phyloP scores from a whole-genome alignment of 2,888 invertebrate species.

The Hofmannophila pseudospretella region DNA sequence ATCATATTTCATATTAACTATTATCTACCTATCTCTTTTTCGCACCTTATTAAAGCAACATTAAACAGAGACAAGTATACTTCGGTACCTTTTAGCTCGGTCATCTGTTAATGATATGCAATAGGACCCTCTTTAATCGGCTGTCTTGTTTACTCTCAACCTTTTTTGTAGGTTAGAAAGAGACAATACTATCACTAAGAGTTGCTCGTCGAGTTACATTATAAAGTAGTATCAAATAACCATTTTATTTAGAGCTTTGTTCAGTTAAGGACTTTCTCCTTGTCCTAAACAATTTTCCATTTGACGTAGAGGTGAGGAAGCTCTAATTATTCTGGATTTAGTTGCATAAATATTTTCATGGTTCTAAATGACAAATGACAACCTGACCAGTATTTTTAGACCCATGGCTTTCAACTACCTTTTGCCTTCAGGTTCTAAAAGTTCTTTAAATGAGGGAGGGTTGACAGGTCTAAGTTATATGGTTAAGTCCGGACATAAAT shows the following conservation, averaged over 20 bases:
- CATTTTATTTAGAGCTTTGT: constrained; percentile 27
- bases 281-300: constrained; percentile 15
- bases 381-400: too few relatives aligned
- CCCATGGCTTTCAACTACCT: too few relatives aligned
- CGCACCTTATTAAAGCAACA: constrained; percentile 8
- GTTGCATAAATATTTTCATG: constrained; percentile 38
- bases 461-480: too few relatives aligned
- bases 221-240: constrained; percentile 25
- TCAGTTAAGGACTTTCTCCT: constrained; percentile 16
- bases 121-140: constrained; percentile 44
- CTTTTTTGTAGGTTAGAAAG: constrained; percentile 18
- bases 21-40: constrained; percentile 24
- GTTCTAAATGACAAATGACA: constrained; percentile 40
- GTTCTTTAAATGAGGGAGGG: too few relatives aligned
- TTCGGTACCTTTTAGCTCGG: constrained; percentile 24
- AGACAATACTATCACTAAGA: constrained; percentile 20
- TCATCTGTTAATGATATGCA: constrained; percentile 56
- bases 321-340: constrained; percentile 24
- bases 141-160: constrained; percentile 25
- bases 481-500: constrained; percentile 34
- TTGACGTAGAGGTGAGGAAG: constrained; percentile 21
- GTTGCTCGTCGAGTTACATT: constrained; percentile 22
- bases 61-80: constrained; percentile 35
- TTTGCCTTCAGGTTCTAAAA: too few relatives aligned
- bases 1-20: constrained; percentile 35